Evolutionary conservation across 2,797 vertebrate species (phyloP).

Genomic region (Oceanodroma leucorhoa): DNA sequence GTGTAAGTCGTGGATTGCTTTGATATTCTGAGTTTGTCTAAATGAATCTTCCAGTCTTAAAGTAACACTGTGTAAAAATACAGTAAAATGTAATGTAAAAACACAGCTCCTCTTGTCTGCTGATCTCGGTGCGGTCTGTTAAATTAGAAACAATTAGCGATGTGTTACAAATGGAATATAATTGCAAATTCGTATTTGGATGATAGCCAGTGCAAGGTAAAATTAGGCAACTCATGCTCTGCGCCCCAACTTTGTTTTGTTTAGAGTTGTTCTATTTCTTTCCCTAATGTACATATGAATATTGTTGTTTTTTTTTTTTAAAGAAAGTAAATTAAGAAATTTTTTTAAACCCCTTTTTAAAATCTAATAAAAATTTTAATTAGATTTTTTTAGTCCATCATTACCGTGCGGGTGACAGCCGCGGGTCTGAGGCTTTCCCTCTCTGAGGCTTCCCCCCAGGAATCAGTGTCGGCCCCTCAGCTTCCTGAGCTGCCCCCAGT

Average conservation of each 20-base stretch:
- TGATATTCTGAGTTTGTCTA: neutral
- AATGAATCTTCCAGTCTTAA: neutral
- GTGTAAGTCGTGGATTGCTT: too few relatives aligned
- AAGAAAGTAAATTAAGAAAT: neutral
- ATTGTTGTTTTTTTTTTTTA: neutral
- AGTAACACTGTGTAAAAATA: neutral
- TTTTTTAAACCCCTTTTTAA: neutral
- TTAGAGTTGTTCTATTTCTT: neutral
- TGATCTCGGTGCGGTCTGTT: neutral
- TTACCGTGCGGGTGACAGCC: rapidly evolving
- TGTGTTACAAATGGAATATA: too few relatives aligned
- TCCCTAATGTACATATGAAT: neutral
- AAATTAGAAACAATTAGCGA: neutral
- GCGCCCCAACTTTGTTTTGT: neutral
- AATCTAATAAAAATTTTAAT: neutral
- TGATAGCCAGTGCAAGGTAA: neutral
- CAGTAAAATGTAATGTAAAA: too few relatives aligned
- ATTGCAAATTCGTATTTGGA: neutral
- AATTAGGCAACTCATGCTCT: neutral
- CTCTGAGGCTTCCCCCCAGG: neutral
- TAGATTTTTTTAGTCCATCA: rapidly evolving
- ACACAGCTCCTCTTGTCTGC: neutral
- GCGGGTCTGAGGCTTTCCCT: rapidly evolving
- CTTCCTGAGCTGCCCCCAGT: neutral
- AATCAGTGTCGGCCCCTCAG: too few relatives aligned